phyloP scores from a whole-genome alignment of 2,797 vertebrate genomes.

The Lacerta viridis region DNA sequence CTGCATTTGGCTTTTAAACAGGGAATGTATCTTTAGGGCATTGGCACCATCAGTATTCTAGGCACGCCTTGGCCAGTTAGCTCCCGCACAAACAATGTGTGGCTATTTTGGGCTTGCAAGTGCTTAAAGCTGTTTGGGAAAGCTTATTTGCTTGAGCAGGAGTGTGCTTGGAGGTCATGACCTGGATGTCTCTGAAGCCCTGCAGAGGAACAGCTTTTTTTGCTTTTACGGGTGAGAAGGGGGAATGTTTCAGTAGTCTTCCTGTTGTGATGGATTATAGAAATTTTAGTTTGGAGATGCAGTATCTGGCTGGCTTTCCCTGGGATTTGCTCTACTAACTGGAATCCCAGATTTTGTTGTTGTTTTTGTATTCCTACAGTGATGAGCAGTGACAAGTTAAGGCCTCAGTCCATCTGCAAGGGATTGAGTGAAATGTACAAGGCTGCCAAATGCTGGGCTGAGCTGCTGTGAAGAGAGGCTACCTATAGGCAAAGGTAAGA shows the following conservation, averaged over 20 bases:
- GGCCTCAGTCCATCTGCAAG: neutral
- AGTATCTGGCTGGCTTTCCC: neutral
- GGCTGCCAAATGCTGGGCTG: neutral
- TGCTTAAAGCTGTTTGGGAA: neutral
- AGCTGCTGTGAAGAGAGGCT: neutral
- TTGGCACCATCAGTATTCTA: neutral
- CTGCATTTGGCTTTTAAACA: neutral
- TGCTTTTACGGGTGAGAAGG: neutral
- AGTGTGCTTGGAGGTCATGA: constrained; percentile 17
- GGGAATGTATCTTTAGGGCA: neutral
- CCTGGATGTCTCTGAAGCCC: constrained; percentile 21
- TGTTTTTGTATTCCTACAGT: neutral
- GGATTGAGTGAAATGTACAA: neutral
- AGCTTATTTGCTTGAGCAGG: constrained; percentile 20
- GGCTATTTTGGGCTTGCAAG: neutral
- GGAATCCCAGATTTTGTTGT: neutral
- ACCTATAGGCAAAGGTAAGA: neutral
- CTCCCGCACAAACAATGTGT: neutral
- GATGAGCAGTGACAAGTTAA: neutral
- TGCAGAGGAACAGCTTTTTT: constrained; percentile 1
- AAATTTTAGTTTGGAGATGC: constrained; percentile 9
- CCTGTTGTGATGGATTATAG: neutral
- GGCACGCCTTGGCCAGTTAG: neutral
- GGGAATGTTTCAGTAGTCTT: neutral
- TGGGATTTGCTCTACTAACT: neutral